Evolutionary conservation across 2,113 vertebrate species (phyloP), one percentile per base, ranked within the genome.

Genomic region (Campylorhamphus procurvoides): DNA sequence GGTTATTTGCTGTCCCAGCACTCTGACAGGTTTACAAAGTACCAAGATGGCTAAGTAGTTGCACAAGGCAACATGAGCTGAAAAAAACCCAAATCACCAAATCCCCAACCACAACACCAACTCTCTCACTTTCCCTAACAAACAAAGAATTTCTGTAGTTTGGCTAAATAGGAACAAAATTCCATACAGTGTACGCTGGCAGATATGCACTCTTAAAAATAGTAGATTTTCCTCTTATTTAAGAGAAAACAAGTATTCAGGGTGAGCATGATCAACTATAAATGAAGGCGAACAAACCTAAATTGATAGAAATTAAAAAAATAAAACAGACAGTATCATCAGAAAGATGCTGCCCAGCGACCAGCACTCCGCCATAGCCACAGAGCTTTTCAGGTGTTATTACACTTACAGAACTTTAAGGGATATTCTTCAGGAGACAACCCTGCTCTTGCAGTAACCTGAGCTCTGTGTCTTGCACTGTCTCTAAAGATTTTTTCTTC

Each of bases 1-100:
- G 25, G 15, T n/a, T 55, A 33, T 8, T 20, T 1, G 2, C 11
- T 42, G 27, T 46, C 53, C 40, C 59, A 60, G 20, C 0, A 0
- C 28, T 39, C 24, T 33, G 22, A 24, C 25, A 56, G 47, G 10
- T 35, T 74, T 68, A 23, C 28, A 28, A 47, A 33, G 47, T 10
- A 18, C 11, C 16, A 23, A 23, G n/a, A 33, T 29, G 40, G 20
- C 27, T 60, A 33, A 24, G 35, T 15, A 24, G 35, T 62, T 24
- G 12, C 27, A 28, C 31, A 58, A 59, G 22, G 35, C 31, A 50
- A 31, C 2, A 1, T 15, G 53, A 27, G 29, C 20, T 75, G 64
- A 31, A 53, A 49, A 60, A 69, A 82, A 0, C 10, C 15, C 31
- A 50, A 24, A 58, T 79, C 15, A 4, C 3, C 28, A 71, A 24